Conservation (phyloP, 2,113 vertebrate genomes). For the Phylloscopus trochilus region DNA sequence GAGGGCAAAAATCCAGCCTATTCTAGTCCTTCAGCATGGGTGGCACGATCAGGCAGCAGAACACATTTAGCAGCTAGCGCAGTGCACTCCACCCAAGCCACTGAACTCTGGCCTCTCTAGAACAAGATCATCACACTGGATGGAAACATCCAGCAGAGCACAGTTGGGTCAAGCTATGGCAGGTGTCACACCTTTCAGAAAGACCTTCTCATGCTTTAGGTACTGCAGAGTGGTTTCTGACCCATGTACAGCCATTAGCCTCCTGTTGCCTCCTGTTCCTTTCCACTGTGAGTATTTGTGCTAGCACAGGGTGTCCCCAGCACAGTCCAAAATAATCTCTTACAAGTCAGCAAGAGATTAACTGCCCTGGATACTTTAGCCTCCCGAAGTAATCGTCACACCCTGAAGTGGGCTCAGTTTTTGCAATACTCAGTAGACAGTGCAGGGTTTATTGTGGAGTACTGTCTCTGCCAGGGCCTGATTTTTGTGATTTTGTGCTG, state of each 20-base stretch:
- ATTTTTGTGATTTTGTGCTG: neutral
- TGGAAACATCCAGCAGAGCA: neutral
- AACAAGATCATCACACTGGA: neutral
- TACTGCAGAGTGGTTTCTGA: neutral
- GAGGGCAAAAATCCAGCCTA: neutral
- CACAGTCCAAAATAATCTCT: neutral
- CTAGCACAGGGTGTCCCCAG: neutral
- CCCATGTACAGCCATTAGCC: neutral
- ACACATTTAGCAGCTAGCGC: neutral
- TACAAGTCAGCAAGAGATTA: neutral
- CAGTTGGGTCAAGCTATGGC: neutral
- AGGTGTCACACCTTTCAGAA: neutral
- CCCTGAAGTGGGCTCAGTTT: neutral
- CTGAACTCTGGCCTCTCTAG: neutral
- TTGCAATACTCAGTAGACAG: neutral
- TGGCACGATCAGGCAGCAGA: neutral
- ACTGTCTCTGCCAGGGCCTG: neutral
- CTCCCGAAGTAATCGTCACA: neutral
- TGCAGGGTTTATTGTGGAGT: neutral
- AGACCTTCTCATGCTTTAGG: neutral
- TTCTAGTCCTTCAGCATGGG: accelerated
- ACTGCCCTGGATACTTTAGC: neutral
- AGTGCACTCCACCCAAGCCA: neutral
- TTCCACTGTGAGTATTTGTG: neutral
- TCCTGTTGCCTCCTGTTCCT: neutral